phyloP scores from a whole-genome alignment of 1,140 invertebrate genomes.

The Zaprionus davidi region DNA sequence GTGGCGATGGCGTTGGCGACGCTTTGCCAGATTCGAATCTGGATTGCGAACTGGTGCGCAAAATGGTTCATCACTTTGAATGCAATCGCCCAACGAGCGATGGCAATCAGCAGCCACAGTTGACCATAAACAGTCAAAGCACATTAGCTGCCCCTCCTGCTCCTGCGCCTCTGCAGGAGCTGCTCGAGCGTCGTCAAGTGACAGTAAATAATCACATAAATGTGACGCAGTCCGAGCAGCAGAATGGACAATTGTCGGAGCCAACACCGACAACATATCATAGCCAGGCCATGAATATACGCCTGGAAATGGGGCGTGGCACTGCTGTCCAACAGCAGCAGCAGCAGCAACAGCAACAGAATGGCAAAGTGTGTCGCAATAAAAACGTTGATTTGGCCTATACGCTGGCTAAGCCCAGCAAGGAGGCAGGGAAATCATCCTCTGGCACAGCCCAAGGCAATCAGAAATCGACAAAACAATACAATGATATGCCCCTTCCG shows the following conservation, averaged over 20 bases:
- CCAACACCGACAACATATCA: conserved; percentile 52
- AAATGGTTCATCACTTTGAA: conserved; percentile 82
- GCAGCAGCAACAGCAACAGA: conserved; percentile 24
- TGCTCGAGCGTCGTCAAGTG: conserved; percentile 55
- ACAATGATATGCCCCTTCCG: background rate
- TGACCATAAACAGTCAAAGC: conserved; percentile 76
- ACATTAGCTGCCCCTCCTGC: background rate
- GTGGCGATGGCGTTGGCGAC: conserved; percentile 68
- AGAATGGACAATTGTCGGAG: conserved; percentile 40
- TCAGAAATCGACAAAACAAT: conserved; percentile 68
- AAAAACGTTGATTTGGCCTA: conserved; percentile 84
- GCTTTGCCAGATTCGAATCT: background rate
- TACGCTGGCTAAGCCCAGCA: conserved; percentile 68
- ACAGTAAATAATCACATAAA: conserved; percentile 84
- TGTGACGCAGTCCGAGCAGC: conserved; percentile 41
- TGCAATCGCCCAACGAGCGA: conserved; percentile 42
- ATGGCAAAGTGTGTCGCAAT: conserved; percentile 80
- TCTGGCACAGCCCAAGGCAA: conserved; percentile 45
- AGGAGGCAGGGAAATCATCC: conserved; percentile 6
- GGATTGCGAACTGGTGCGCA: conserved; percentile 72
- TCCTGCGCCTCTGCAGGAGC: conserved; percentile 2
- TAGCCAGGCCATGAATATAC: conserved; percentile 73
- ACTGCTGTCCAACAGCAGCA: conserved; percentile 41
- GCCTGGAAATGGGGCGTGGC: conserved; percentile 55
- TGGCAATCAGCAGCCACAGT: conserved; percentile 22